Evolutionary conservation across 2,113 vertebrate species (phyloP), one percentile per base, ranked within the genome.

Genomic region (Gambusia holbrooki): DNA sequence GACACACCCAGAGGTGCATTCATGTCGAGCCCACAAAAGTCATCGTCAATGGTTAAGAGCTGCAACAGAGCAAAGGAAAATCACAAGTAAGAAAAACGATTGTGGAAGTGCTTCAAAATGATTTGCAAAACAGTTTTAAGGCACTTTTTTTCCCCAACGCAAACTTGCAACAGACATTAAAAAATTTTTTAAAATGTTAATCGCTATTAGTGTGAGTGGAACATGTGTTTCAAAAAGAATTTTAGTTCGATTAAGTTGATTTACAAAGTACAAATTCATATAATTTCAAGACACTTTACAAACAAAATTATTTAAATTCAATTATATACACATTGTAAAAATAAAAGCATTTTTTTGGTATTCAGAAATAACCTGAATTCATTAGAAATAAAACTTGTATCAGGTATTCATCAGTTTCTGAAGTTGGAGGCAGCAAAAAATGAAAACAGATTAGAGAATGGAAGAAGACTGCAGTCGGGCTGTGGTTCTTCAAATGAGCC

Each of bases 11-110:
- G 82, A 0, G 98, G 98, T 4, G 97, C 97, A 1, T 99, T 99
- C 98, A 99, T 99, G 95, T 99, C 98, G 90, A 99, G 92, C 84
- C 98, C 98, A 73, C 98, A 99, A 91, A 99, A 99, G 91, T 98
- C 96, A 87, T 99, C 98, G 22, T 98, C 97, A 3, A 99, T 99
- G 76, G 96, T 98, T 89, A 99, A 91, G 79, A 98, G 96, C 98
- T 99, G 92, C 6, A 80, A 76, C 0, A 27, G 10, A 70, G 17
- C 45, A 62, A 68, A 13, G 62, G 30, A n/a, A 19, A 58, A 64
- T 66, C 37, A 62, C 22, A 29, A 6, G 15, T 4, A 33, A 45
- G 2, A 71, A 0, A 67, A 72, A 42, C 33, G 0, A 0, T 11
- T 29, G 33, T 58, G 1, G 3, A 54, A 17, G 19, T 17, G 19